Conservation (phyloP, 2,888 invertebrate species). For the Psococerastis gibbosa region DNA sequence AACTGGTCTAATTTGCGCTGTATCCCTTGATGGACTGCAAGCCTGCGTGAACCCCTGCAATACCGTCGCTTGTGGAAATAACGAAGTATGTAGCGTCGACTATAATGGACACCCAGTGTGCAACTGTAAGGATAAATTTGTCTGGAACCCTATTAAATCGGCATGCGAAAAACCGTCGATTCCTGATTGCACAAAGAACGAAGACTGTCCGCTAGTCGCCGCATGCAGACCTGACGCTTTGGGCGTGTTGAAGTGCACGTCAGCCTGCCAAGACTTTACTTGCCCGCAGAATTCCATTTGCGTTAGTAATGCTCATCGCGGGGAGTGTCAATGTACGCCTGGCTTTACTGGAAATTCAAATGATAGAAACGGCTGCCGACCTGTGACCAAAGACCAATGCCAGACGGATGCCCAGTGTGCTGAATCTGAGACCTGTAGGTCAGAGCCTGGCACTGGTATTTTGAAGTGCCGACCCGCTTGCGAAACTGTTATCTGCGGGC, state of each 20-base stretch:
- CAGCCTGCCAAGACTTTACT: constrained; percentile 60
- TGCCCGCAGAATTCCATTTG: constrained; percentile 74
- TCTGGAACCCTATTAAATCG: constrained; percentile 69
- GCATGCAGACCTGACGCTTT: constrained; percentile 68
- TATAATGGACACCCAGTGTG: constrained; percentile 50
- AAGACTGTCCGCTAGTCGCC: constrained; percentile 47
- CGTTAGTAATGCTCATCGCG: constrained; percentile 48
- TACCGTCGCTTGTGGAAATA: constrained; percentile 60
- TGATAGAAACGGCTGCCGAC: constrained; percentile 69
- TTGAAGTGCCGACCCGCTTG: constrained; percentile 61
- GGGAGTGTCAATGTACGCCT: constrained; percentile 62
- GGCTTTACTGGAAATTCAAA: constrained; percentile 81
- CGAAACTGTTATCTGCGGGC: constrained; percentile 57
- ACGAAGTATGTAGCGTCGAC: constrained; percentile 59
- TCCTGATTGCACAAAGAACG: constrained; percentile 53
- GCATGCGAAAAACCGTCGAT: constrained; percentile 71
- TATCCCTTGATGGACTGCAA: constrained; percentile 38
- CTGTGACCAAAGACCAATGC: constrained; percentile 53
- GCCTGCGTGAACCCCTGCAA: constrained; percentile 62
- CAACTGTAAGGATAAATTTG: constrained; percentile 54
- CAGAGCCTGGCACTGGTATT: constrained; percentile 32
- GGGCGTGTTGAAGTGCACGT: constrained; percentile 64
- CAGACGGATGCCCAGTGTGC: constrained; percentile 60
- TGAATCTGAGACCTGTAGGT: constrained; percentile 61
- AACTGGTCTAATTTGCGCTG: constrained; percentile 46